These are phyloP conservation scores for Girardinus metallicus DNA, from an alignment of 2,797 vertebrate genomes.

Conservation along the genomic window DNA sequence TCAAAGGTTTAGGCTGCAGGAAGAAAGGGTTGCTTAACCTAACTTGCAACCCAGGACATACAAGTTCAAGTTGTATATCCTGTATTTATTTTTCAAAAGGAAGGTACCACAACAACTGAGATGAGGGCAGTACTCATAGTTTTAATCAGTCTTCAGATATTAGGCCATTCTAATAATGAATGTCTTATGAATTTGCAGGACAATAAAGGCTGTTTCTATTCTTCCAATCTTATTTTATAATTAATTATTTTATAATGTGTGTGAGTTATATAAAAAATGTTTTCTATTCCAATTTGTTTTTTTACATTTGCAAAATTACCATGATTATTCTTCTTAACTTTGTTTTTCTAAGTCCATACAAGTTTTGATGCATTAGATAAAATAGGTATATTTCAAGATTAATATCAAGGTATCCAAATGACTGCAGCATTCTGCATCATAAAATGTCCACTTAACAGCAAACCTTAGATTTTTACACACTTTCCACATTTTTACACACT, in stretches of 20 bases:
- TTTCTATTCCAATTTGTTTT: neutral
- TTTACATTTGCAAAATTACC: neutral
- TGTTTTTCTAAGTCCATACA: neutral
- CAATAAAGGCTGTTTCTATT: too few species aligned
- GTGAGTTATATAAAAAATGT: neutral
- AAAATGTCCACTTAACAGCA: neutral
- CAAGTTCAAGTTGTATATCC: neutral
- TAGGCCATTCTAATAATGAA: neutral
- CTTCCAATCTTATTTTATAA: neutral
- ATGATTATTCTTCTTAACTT: neutral
- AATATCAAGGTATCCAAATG: neutral
- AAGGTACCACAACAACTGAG: neutral
- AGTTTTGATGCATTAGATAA: neutral
- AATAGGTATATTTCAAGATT: neutral
- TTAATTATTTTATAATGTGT: neutral
- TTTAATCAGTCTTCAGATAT: neutral
- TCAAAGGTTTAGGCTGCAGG: neutral
- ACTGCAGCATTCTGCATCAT: neutral
- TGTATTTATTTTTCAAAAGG: neutral
- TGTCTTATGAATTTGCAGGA: neutral
- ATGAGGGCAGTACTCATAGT: neutral
- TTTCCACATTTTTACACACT: too few species aligned
- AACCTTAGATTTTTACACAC: neutral
- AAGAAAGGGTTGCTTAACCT: neutral
- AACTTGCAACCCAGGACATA: neutral